phyloP scores from a whole-genome alignment of 2,888 invertebrate species.

The Ochropacha duplaris region DNA sequence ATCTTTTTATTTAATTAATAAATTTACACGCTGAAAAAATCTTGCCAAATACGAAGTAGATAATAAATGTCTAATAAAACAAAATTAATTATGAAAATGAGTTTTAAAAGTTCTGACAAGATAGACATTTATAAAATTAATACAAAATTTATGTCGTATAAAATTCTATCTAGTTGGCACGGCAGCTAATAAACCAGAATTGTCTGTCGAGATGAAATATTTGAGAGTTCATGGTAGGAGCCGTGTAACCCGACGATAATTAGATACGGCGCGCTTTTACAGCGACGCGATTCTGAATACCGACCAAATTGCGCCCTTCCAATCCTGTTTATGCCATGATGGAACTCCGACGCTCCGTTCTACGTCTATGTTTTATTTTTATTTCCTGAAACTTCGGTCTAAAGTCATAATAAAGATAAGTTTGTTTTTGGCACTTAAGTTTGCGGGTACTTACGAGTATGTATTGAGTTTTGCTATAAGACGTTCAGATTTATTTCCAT shows the following conservation, averaged over 20 bases:
- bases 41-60: not conserved
- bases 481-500: too few species aligned
- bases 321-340: conserved; percentile 72
- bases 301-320: conserved; percentile 79
- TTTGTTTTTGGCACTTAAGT: too few species aligned
- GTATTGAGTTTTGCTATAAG: too few species aligned
- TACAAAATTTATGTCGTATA: not conserved
- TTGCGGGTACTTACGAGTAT: too few species aligned
- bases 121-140: not conserved
- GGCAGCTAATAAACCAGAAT: conserved; percentile 38
- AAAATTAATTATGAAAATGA: not conserved
- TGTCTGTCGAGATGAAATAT: conserved; percentile 44
- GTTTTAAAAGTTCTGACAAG: not conserved
- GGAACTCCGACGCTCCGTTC: conserved; percentile 60
- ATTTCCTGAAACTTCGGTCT: conserved; percentile 19
- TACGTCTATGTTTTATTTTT: conserved; percentile 39
- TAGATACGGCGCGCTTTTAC: conserved; percentile 82
- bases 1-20: not conserved
- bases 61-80: not conserved
- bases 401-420: not conserved
- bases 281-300: conserved; percentile 76
- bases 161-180: conserved; percentile 2
- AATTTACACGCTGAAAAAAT: not conserved
- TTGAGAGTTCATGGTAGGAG: conserved; percentile 54
- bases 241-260: conserved; percentile 72